Evolutionary conservation across 1,140 invertebrate genomes (phyloP).

Genomic region (Myzus persicae): DNA sequence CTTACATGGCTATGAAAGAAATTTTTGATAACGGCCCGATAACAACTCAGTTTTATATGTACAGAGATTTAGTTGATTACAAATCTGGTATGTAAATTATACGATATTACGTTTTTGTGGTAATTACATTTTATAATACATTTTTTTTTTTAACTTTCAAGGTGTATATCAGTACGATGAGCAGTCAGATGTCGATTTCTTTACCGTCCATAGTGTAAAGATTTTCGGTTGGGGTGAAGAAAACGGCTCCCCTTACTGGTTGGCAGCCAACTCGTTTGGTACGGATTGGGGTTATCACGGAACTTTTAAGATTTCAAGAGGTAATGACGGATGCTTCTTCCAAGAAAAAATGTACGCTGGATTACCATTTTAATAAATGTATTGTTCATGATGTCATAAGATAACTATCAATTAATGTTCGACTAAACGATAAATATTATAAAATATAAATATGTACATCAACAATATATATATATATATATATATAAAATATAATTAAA

Average conservation of each 20-base stretch:
- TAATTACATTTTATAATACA: not conserved
- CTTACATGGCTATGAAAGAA: slow-evolving; percentile 58
- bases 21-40: slow-evolving; percentile 66
- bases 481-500: not conserved
- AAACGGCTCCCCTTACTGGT: slow-evolving; percentile 66
- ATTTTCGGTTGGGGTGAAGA: slow-evolving; percentile 78
- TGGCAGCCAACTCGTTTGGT: slow-evolving; percentile 69
- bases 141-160: not conserved
- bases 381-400: not conserved
- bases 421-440: too few relatives aligned
- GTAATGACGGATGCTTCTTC: slow-evolving; percentile 71
- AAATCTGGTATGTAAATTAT: slow-evolving; percentile 64
- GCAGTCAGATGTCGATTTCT: slow-evolving; percentile 72
- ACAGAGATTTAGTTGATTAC: slow-evolving; percentile 66
- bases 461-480: too few relatives aligned
- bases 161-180: slow-evolving; percentile 65
- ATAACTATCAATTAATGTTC: not conserved
- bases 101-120: not conserved
- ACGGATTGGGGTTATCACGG: slow-evolving; percentile 68
- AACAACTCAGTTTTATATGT: slow-evolving; percentile 68
- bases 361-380: slow-evolving; percentile 68
- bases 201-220: not conserved
- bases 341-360: slow-evolving; percentile 82
- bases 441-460: too few relatives aligned
- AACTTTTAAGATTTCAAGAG: slow-evolving; percentile 71